phyloP scores from a whole-genome alignment of 2,888 invertebrate species.

The Drosophila mayaguana region DNA sequence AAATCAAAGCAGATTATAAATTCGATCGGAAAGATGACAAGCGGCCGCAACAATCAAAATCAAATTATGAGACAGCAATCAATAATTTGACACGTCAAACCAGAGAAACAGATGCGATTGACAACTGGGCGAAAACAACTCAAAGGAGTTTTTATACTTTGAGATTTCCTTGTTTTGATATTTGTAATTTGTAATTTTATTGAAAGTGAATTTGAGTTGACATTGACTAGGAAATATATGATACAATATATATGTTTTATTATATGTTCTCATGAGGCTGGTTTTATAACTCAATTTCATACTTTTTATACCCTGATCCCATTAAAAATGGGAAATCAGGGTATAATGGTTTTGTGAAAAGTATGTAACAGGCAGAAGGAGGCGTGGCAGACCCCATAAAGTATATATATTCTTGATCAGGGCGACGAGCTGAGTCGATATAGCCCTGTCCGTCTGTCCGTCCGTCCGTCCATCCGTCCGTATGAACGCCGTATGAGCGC shows the following conservation, averaged over 20 bases:
- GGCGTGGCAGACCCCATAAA: no score
- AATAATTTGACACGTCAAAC: constrained; percentile 64
- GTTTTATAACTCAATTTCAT: no score
- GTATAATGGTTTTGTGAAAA: no score
- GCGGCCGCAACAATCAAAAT: constrained; percentile 56
- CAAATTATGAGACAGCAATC: constrained; percentile 73
- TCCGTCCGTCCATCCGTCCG: no score
- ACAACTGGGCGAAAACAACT: constrained; percentile 4
- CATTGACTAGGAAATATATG: neutral
- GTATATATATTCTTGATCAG: no score
- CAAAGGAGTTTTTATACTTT: neutral
- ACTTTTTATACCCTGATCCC: no score
- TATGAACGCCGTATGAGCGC: no score
- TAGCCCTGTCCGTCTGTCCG: no score
- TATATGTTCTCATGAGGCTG: no score
- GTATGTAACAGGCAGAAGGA: no score
- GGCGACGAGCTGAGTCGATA: no score
- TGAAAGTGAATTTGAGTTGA: neutral
- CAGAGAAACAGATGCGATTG: neutral
- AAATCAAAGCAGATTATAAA: constrained; percentile 77
- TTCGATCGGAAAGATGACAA: constrained; percentile 69
- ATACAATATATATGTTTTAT: neutral
- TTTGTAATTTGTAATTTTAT: neutral
- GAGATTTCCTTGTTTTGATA: neutral
- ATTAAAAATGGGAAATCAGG: no score